Evolutionary conservation across 1,140 invertebrate genomes (phyloP).

Genomic region (Diorhabda elongata): DNA sequence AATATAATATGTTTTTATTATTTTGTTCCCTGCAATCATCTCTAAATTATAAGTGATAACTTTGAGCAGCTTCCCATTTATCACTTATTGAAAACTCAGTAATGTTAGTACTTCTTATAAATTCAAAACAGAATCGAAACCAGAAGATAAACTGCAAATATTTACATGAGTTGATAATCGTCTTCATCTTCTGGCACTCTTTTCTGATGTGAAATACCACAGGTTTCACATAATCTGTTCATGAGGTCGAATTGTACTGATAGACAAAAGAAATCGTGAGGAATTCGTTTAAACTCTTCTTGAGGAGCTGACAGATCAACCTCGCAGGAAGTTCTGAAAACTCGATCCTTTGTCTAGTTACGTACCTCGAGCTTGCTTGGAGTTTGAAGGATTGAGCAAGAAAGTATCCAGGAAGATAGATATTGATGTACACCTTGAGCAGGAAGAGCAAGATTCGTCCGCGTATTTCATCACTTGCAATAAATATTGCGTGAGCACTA

Average conservation of each 20-base stretch:
- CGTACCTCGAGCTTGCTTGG: neutral
- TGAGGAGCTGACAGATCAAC: neutral
- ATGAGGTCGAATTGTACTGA: neutral
- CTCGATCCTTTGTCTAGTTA: neutral
- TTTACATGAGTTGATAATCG: too few relatives aligned
- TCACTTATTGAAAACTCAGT: too few relatives aligned
- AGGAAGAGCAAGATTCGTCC: neutral
- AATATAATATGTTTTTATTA: too few relatives aligned
- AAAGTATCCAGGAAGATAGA: neutral
- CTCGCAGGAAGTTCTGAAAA: neutral
- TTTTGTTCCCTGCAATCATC: too few relatives aligned
- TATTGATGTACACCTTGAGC: neutral
- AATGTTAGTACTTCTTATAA: too few relatives aligned
- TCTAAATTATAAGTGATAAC: too few relatives aligned
- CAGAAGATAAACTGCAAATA: too few relatives aligned
- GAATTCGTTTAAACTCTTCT: neutral
- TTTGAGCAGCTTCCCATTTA: too few relatives aligned
- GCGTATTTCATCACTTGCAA: neutral
- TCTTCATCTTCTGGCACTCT: neutral
- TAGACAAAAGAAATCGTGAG: neutral
- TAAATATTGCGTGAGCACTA: neutral
- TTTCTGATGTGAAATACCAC: neutral
- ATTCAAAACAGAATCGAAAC: too few relatives aligned
- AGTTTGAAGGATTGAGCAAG: neutral
- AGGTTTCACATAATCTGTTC: slow-evolving; percentile 3